Evolutionary conservation across 2,888 invertebrate genomes (phyloP).

Genomic region (Busseola fusca): DNA sequence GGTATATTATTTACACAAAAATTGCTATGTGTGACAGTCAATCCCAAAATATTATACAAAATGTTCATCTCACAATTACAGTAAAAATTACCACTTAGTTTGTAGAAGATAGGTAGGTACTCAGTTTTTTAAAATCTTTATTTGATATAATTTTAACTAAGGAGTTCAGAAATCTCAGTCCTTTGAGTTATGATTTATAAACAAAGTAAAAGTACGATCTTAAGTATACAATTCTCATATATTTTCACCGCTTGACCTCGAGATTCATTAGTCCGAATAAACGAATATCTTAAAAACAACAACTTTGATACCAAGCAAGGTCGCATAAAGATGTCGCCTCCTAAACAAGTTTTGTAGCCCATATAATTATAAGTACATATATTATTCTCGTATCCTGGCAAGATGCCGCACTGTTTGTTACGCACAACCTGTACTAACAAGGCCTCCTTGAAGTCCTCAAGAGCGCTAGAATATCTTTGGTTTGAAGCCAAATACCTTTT

Average conservation of each 20-base stretch:
- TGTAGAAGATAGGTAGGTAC: too few species aligned
- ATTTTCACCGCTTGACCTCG: not conserved
- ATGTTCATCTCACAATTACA: not conserved
- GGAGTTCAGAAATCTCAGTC: not conserved
- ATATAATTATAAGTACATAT: slow-evolving; percentile 39
- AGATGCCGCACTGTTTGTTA: slow-evolving; percentile 44
- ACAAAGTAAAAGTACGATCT: not conserved
- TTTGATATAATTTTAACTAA: not conserved
- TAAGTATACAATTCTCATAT: not conserved
- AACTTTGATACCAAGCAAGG: slow-evolving; percentile 4
- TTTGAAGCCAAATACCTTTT: slow-evolving; percentile 47
- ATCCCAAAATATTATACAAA: not conserved
- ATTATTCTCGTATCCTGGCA: slow-evolving; percentile 53
- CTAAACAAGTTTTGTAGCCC: slow-evolving; percentile 16
- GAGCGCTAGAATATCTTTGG: slow-evolving; percentile 40
- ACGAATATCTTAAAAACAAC: slow-evolving; percentile 3
- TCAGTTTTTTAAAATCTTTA: not conserved
- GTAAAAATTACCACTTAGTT: not conserved
- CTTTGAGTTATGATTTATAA: not conserved
- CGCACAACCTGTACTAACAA: slow-evolving; percentile 39
- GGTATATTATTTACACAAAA: not conserved
- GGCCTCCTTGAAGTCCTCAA: slow-evolving; percentile 37
- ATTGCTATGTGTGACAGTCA: not conserved
- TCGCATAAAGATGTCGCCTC: slow-evolving; percentile 2
- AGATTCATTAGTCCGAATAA: slow-evolving; percentile 9